Evolutionary conservation across 2,797 vertebrate genomes (phyloP), one percentile per base, ranked within the genome.

Genomic region (Todus mexicanus): DNA sequence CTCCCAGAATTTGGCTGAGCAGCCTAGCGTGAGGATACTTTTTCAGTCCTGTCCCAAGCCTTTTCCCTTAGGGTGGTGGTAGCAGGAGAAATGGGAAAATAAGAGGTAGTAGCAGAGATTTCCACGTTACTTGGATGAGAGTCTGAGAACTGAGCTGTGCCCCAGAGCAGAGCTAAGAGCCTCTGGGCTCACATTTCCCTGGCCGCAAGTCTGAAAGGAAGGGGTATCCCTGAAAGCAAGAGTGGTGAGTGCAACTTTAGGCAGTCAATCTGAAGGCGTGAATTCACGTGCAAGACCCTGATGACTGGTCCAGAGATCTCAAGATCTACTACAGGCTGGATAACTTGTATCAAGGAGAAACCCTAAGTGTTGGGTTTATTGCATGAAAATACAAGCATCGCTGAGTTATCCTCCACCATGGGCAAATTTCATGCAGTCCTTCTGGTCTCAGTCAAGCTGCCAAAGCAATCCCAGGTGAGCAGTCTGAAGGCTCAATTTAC

Each of bases 1-100:
- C 38, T 84, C 57, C 82, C 65, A 86, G 90, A 80, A 92, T 92
- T 72, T 94, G 86, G 61, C 77, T 90, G 54, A 74, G 69, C 72
- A 95, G 84, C 47, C 57, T 84, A 85, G 64, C n/a, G 3, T 84
- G 84, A 92, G 64, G 74, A 89, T 73, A 70, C 64, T 22, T 84
- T 68, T 56, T 80, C 47, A 77, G 37, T 17, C 42, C 63, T 61
- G 22, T 71, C 37, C 54, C 56, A 59, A 9, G 10, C 12, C 60
- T 87, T 90, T 90, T 53, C 57, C 78, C 60, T 61, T 11, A 10
- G 38, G 31, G 3, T 26, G 14, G 33, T 15, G 25, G 54, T 60
- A 71, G 40, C 54, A 45, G 48, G 18, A 42, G 43, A 74, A 69
- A 26, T 33, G n/a, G 31, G 53, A 65, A 69, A 89, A 68, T 15